phyloP scores from a whole-genome alignment of 2,888 invertebrate genomes.

The Drosophila peninsularis region DNA sequence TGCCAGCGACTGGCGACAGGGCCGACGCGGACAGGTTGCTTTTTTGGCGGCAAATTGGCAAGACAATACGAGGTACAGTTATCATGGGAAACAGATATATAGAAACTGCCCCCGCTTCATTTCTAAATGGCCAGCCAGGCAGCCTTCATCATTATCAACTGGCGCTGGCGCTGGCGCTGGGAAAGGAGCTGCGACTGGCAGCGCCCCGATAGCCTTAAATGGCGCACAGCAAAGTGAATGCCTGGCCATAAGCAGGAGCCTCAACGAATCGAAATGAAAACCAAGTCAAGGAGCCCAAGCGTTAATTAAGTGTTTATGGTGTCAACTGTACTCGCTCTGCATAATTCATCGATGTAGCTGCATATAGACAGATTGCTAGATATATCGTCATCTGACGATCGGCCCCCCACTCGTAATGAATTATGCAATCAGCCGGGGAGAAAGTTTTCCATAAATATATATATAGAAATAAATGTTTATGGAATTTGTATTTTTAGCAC shows the following conservation, averaged over 20 bases:
- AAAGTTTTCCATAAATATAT: constrained; percentile 51
- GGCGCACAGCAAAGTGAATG: constrained; percentile 59
- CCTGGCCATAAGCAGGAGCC: constrained; percentile 58
- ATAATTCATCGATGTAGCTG: constrained; percentile 55
- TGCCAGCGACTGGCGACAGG: constrained; percentile 43
- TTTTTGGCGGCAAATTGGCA: constrained; percentile 66
- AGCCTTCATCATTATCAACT: constrained; percentile 61
- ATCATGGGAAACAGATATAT: constrained; percentile 67
- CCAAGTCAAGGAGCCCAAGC: constrained; percentile 15
- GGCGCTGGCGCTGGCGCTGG: constrained; percentile 21
- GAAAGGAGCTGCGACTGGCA: constrained; percentile 30
- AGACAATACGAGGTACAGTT: constrained; percentile 71
- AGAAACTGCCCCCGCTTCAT: constrained; percentile 57
- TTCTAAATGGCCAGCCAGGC: constrained; percentile 49
- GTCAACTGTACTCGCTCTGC: constrained; percentile 60
- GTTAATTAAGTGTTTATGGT: constrained; percentile 74
- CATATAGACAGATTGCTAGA: constrained; percentile 2
- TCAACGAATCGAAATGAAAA: background rate
- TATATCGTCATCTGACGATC: background rate
- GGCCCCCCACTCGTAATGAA: constrained; percentile 23
- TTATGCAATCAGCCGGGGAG: constrained; percentile 62
- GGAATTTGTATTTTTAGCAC: constrained; percentile 58
- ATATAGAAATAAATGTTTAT: constrained; percentile 1
- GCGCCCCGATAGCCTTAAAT: constrained; percentile 69
- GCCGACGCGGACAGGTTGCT: constrained; percentile 68